Evolutionary conservation across 2,888 invertebrate genomes (phyloP).

Genomic region (Hermaeophaga mercurialis): DNA sequence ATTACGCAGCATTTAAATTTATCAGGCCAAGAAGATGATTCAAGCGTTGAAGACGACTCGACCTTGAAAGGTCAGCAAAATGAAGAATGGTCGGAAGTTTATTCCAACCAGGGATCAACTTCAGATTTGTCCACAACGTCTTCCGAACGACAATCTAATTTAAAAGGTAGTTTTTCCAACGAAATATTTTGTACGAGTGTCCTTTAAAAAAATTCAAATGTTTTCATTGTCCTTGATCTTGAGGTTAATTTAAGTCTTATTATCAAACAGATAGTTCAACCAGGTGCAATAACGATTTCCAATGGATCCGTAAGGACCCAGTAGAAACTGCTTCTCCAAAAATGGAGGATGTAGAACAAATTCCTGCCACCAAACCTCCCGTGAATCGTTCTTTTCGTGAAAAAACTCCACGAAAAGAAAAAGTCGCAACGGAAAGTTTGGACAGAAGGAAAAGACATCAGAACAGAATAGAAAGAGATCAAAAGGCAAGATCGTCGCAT

Average conservation of each 20-base stretch:
- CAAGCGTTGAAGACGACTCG: constrained; percentile 64
- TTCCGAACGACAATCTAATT: constrained; percentile 46
- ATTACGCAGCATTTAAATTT: constrained; percentile 3
- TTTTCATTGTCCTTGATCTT: no score
- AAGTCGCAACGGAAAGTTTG: constrained; percentile 59
- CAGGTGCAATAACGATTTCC: constrained; percentile 70
- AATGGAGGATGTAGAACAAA: constrained; percentile 46
- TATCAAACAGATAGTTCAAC: constrained; percentile 62
- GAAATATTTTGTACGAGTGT: no score
- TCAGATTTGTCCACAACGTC: constrained; percentile 55
- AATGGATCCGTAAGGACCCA: constrained; percentile 65
- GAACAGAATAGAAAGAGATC: constrained; percentile 64
- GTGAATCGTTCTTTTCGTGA: constrained; percentile 46
- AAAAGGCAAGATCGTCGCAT: constrained; percentile 67
- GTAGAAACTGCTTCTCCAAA: constrained; percentile 40
- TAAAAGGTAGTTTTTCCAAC: constrained; percentile 41
- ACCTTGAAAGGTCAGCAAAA: constrained; percentile 64
- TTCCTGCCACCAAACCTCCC: constrained; percentile 48
- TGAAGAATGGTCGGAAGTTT: constrained; percentile 57
- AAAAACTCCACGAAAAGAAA: constrained; percentile 48
- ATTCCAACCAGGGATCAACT: constrained; percentile 54
- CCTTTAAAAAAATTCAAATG: no score
- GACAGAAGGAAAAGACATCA: constrained; percentile 58
- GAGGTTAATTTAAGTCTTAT: no score
- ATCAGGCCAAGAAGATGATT: constrained; percentile 50